Evolutionary conservation across 2,888 invertebrate species (phyloP), one percentile per base, ranked within the genome.

Genomic region (Flexamia atlantica): DNA sequence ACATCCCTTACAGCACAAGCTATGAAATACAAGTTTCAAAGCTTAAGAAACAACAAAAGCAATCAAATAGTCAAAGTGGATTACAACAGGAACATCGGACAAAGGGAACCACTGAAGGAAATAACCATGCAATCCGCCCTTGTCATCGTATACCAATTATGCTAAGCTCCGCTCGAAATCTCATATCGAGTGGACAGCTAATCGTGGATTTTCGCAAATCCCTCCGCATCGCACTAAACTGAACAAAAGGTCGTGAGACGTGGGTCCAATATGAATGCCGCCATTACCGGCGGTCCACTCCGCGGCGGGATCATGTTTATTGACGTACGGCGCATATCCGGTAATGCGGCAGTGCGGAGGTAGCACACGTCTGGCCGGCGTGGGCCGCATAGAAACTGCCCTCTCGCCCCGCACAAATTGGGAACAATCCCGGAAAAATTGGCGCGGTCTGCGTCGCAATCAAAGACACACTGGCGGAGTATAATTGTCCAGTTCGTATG

Each of bases 321-420:
- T 53, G 53, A 53, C 53, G 53, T 10, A 53, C 40, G 36, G 42
- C 17, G 68, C 64, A 32, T 5, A n/a, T 5, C 25, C 20, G 7
- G 64, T 40, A 83, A 79, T 76, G 74, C 57, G 70, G 50, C 25
- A 28, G 7, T 68, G 64, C 64, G 72, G 20, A 70, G 53, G 50
- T 0, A 10, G 32, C n/a, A 17, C 82, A 82, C 82, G 82, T 82
- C n/a, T n/a, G 46, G 82, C n/a, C 25, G 40, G 46, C 76, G 40
- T 25, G 40, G 40, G 68, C 36, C 42, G 83, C 83, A 83, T 83
- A 57, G 83, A 64, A 83, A 83, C 83, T 50, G 76, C 79, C 83
- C 68, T 36, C 81, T 40, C 14, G 30, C 68, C 28, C 82, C 50
- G 25, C 28, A 50, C 70, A 82, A 53, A 30, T 72, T 50, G 82